A percentile compares a stretch with the other conserved stretches of the same genome.
Conservation (phyloP, 2,888 invertebrate genomes). For the Nemapogon koenigi region DNA sequence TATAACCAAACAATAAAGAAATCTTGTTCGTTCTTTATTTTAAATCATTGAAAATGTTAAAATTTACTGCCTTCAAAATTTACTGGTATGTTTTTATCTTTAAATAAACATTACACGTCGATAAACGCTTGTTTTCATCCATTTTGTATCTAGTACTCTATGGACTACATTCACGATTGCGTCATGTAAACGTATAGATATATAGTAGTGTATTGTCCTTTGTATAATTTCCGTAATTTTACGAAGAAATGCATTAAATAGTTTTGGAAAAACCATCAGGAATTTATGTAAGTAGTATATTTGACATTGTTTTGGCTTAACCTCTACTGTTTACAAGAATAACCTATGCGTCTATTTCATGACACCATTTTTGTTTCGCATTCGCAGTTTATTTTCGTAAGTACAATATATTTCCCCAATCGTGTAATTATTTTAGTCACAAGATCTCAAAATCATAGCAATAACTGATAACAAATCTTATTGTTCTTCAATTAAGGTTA, state of each 20-base stretch:
- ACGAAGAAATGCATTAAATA: too few relatives aligned
- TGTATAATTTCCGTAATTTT: conserved; percentile 20
- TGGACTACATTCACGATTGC: conserved; percentile 53
- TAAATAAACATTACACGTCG: too few relatives aligned
- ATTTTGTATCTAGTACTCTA: conserved; percentile 40
- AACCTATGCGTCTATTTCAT: conserved; percentile 47
- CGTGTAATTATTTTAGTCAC: too few relatives aligned
- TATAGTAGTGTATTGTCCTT: conserved; percentile 26
- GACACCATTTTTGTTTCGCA: conserved; percentile 57
- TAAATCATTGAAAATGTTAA: conserved; percentile 2
- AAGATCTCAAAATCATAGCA: too few relatives aligned
- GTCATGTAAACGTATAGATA: conserved; percentile 53
- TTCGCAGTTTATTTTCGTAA: conserved; percentile 19
- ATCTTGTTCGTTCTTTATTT: neutral
- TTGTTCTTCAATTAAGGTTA: conserved; percentile 48
- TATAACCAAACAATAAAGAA: conserved; percentile 25
- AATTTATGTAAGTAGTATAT: neutral
- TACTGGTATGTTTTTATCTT: too few relatives aligned
- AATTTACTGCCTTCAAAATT: neutral
- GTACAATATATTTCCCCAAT: too few relatives aligned
- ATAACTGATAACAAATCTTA: too few relatives aligned
- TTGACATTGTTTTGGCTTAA: conserved; percentile 24
- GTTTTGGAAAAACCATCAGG: too few relatives aligned
- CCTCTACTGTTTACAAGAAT: conserved; percentile 51
- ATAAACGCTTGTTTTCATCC: conserved; percentile 38